Base-by-base conservation (phyloP, 1,140 invertebrate species). In the Xylocopa sonorina region DNA sequence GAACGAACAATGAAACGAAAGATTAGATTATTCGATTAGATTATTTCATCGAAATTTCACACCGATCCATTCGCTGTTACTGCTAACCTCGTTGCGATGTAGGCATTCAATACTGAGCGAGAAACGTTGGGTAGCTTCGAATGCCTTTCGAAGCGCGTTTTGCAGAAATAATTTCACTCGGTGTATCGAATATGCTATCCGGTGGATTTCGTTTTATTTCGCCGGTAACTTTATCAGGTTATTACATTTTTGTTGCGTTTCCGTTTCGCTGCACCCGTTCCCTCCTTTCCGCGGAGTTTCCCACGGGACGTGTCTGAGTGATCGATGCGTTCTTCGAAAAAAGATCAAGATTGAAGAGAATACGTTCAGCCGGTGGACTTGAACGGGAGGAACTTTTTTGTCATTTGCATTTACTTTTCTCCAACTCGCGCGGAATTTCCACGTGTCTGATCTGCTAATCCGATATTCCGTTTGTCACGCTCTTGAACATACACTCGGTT, bases 321-420 rank as follows among this genome's bases (percentile, higher is more conserved):
- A 86, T 86, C 78, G 83, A 85, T 86, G 80, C 60, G 48, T 82
- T 72, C 68, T 78, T 82, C 75, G 58, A 77, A 83, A 76, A 86
- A 63, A 80, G 80, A 85, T 85, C 81, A 85, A 85, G 83, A 80
- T 82, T 62, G 76, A 83, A 69, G 83, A 85, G 72, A 80, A 80
- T 80, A 74, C 83, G 68, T 76, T 62, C 57, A 41, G 4, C 75
- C 34, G 29, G 66, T 69, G 51, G 41, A 80, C 63, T 76, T 38
- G 21, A 57, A 32, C 29, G 7, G 24, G 6, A 21, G 24, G 29
- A 74, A 80, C 51, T 66, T 80, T 76, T 77, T 67, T 80, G 78
- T 60, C 78, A 80, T 77, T 80, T 68, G 58, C 78, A 80, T 80
- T 67, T 67, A 51, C 63, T 67, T 62, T 27, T 18, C 24, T 55